Percentiles rank a stretch among this genome's conserved stretches.
Conservation (phyloP, 2,113 vertebrate genomes). For the Callionymus lyra region DNA sequence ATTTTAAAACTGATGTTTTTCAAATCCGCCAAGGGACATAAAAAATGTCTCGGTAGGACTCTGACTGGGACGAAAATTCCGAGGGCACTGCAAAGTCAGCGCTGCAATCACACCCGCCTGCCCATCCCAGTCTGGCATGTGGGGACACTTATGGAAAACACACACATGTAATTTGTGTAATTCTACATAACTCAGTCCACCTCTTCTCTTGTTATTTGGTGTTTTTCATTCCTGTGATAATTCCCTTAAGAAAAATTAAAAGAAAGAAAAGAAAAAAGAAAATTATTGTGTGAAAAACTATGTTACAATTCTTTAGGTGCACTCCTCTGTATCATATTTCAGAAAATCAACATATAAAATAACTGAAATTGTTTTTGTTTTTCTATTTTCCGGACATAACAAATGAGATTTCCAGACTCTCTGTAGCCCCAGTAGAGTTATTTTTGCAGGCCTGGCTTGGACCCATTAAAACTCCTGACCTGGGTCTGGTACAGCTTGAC, state of each 20-base stretch:
- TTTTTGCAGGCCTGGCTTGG: slow-evolving; percentile 36
- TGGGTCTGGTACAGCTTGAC: slow-evolving; percentile 26
- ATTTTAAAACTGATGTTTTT: slow-evolving; percentile 6
- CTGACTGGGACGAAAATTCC: slow-evolving; percentile 6
- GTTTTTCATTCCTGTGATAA: slow-evolving; percentile 1
- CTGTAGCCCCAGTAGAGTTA: slow-evolving; percentile 11
- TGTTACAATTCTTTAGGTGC: too few species aligned
- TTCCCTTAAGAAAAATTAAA: too few species aligned
- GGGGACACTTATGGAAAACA: slow-evolving; percentile 1
- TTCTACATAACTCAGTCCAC: background rate
- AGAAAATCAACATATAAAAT: slow-evolving; percentile 5
- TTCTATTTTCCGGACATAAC: slow-evolving; percentile 17
- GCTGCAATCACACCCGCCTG: background rate
- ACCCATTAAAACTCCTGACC: slow-evolving; percentile 29
- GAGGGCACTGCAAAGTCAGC: slow-evolving; percentile 7
- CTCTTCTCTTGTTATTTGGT: too few species aligned
- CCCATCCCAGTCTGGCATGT: slow-evolving; percentile 11
- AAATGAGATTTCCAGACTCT: slow-evolving; percentile 18
- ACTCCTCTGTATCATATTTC: background rate
- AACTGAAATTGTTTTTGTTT: slow-evolving; percentile 19
- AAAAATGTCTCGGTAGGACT: background rate
- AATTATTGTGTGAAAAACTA: slow-evolving; percentile 1
- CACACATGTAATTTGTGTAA: slow-evolving; percentile 4
- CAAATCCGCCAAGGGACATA: slow-evolving; percentile 10
- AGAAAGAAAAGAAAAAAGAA: too few species aligned